These are phyloP conservation scores for Vollenhovia emeryi DNA, from an alignment of 1,140 invertebrate species.

Conservation along the genomic window DNA sequence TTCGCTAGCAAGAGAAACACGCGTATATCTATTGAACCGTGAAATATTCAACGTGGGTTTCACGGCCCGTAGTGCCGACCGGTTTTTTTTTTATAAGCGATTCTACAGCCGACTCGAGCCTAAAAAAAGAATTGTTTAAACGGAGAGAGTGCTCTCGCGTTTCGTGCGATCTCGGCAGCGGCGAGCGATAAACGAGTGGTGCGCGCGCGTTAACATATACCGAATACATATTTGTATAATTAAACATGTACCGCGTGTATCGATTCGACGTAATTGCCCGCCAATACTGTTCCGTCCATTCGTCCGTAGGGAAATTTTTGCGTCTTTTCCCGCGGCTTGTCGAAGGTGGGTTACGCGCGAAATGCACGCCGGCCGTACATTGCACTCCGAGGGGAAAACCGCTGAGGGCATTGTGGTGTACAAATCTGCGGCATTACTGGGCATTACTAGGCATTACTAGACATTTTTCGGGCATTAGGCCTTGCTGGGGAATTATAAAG, in stretches of 20 bases:
- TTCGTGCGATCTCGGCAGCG: neutral
- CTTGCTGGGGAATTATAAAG: too few relatives aligned
- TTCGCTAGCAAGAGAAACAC: slow-evolving; percentile 14
- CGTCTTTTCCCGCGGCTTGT: neutral
- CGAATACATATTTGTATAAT: slow-evolving; percentile 7
- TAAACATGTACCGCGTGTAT: neutral
- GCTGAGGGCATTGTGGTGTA: too few relatives aligned
- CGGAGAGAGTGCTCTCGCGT: neutral
- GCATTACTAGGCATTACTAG: too few relatives aligned
- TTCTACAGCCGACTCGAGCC: neutral
- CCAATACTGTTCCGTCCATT: neutral
- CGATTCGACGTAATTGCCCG: neutral
- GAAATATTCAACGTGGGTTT: slow-evolving; percentile 37
- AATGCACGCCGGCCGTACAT: neutral
- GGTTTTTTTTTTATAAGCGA: neutral
- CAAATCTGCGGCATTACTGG: too few relatives aligned
- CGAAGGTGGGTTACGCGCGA: neutral
- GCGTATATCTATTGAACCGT: neutral
- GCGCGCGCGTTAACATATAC: neutral
- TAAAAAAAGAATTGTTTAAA: slow-evolving; percentile 61
- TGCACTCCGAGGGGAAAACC: too few relatives aligned
- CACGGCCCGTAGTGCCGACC: neutral
- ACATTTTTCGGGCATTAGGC: too few relatives aligned
- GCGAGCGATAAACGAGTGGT: neutral
- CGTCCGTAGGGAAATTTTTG: neutral